Evolutionary conservation across 2,888 invertebrate genomes (phyloP).

Genomic region (Autographa gamma): DNA sequence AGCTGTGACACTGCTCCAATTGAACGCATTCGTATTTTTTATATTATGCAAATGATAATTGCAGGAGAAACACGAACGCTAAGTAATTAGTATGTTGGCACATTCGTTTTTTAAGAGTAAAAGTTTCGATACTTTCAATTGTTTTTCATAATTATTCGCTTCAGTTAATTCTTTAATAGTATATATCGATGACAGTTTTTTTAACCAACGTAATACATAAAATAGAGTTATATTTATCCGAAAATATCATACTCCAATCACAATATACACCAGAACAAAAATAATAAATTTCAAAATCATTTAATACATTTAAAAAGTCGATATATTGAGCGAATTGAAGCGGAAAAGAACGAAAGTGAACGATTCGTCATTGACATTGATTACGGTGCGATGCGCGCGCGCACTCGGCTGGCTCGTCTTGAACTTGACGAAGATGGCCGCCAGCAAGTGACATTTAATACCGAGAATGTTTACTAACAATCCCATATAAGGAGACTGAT

Average conservation of each 20-base stretch:
- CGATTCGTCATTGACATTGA: conserved; percentile 81
- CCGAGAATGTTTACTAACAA: conserved; percentile 57
- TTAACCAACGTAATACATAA: conserved; percentile 22
- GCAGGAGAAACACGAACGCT: conserved; percentile 39
- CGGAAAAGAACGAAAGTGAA: conserved; percentile 77
- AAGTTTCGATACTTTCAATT: conserved; percentile 44
- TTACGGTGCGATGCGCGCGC: conserved; percentile 65
- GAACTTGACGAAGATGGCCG: conserved; percentile 77
- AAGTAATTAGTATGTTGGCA: conserved; percentile 37
- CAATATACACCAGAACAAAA: not conserved
- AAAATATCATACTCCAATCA: not conserved
- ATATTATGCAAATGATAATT: conserved; percentile 63
- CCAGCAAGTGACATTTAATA: conserved; percentile 71
- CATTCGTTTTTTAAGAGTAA: conserved; percentile 37
- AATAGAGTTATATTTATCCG: conserved; percentile 1
- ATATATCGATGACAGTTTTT: conserved; percentile 35
- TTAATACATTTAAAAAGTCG: conserved; percentile 19
- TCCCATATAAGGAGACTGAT: conserved; percentile 17
- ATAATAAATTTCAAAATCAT: conserved; percentile 2
- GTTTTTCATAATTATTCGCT: conserved; percentile 33
- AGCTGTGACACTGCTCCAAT: conserved; percentile 64
- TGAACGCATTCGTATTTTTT: conserved; percentile 49
- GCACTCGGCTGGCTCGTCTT: conserved; percentile 75
- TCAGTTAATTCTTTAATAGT: conserved; percentile 35
- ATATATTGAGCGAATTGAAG: conserved; percentile 52